phyloP scores from a whole-genome alignment of 2,797 vertebrate genomes.

The Rhynchonycteris naso region DNA sequence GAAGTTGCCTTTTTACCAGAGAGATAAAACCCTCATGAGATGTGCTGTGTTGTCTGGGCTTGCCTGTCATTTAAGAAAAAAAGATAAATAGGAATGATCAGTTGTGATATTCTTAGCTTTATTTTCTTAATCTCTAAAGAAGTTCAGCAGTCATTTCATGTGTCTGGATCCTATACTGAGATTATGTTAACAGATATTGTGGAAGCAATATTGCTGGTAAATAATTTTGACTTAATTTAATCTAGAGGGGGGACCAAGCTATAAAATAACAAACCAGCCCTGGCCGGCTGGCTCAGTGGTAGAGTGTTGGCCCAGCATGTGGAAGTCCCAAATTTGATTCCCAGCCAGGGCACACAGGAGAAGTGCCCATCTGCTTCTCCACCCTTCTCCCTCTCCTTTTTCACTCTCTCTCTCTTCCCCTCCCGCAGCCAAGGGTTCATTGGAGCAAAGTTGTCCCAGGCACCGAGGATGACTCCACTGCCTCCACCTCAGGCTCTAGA shows the following conservation, averaged over 20 bases:
- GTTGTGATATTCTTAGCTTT: conserved; percentile 4
- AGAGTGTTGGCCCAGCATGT: too few relatives aligned
- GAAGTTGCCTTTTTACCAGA: neutral
- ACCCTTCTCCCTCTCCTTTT: too few relatives aligned
- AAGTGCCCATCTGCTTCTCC: too few relatives aligned
- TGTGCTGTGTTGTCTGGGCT: conserved; percentile 6
- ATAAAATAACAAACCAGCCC: neutral
- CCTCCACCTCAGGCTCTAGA: too few relatives aligned
- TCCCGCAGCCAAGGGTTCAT: too few relatives aligned
- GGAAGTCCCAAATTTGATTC: too few relatives aligned
- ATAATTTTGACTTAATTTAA: conserved; percentile 29
- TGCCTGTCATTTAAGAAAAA: conserved; percentile 14
- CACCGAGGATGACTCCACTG: too few relatives aligned
- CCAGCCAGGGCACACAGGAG: too few relatives aligned
- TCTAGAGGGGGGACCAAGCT: neutral
- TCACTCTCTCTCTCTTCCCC: too few relatives aligned
- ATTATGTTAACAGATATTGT: neutral
- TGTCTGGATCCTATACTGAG: neutral
- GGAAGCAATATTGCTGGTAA: neutral
- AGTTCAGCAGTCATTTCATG: neutral
- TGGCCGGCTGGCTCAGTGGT: too few relatives aligned
- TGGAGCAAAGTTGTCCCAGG: too few relatives aligned
- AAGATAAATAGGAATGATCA: neutral
- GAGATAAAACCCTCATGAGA: neutral
- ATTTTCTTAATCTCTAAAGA: conserved; percentile 18